Evolutionary conservation across 2,113 vertebrate genomes (phyloP).

Genomic region (Peromyscus polionotus): DNA sequence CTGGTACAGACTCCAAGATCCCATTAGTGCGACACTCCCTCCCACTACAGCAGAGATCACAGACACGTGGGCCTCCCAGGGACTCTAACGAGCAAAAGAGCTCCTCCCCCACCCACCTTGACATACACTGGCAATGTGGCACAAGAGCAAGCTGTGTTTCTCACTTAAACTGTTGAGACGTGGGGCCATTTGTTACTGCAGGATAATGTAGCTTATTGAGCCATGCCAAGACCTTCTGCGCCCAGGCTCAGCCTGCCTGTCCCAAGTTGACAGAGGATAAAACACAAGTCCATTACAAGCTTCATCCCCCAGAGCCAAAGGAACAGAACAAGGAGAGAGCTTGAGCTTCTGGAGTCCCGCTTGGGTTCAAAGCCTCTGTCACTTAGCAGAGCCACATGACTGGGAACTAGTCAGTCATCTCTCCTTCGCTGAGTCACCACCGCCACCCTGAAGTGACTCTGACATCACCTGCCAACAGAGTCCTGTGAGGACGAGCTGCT

Average conservation of each 20-base stretch:
- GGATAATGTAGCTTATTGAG: background rate
- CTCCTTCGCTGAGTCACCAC: background rate
- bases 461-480: background rate
- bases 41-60: background rate
- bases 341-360: background rate
- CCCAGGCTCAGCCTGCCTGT: background rate
- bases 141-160: background rate
- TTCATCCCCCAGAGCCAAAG: background rate
- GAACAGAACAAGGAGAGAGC: background rate
- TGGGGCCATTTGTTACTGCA: background rate
- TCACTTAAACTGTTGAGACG: background rate
- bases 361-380: background rate
- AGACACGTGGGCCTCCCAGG: background rate
- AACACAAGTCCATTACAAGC: no score
- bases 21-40: background rate
- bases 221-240: background rate
- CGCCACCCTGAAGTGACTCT: background rate
- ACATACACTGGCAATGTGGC: background rate
- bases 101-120: background rate
- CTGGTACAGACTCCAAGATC: background rate
- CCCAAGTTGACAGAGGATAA: background rate
- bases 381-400: background rate
- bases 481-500: background rate
- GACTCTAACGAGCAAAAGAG: background rate
- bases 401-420: background rate